A percentile compares a stretch with the other conserved stretches of the same genome.
Evolutionary conservation across 2,888 invertebrate genomes (phyloP).

Genomic region (Eumacrocentrus americanus): DNA sequence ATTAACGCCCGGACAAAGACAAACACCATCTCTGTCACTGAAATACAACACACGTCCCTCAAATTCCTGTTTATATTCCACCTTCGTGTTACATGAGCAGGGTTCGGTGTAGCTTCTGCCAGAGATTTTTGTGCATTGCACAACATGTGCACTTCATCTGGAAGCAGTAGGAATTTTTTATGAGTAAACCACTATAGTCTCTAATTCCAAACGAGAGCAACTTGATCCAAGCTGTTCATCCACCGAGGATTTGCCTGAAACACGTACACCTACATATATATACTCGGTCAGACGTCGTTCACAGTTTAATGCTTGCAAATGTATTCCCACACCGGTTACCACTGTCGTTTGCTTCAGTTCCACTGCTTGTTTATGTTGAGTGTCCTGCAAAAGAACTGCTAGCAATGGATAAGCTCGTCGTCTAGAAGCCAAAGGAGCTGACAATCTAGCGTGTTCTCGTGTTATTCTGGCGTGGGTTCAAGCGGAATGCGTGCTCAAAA

Average conservation of each 20-base stretch:
- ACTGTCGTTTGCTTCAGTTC: too few relatives aligned
- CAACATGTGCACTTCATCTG: too few relatives aligned
- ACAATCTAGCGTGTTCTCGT: constrained; percentile 24
- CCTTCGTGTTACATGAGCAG: too few relatives aligned
- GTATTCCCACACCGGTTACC: constrained; percentile 36
- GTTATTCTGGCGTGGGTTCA: constrained; percentile 50
- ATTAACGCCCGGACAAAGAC: constrained; percentile 35
- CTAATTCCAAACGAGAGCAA: too few relatives aligned
- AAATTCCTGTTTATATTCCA: neutral
- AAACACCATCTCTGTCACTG: neutral
- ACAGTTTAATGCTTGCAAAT: constrained; percentile 40
- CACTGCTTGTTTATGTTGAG: too few relatives aligned
- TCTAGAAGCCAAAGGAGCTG: constrained; percentile 21
- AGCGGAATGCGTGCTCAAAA: constrained; percentile 41
- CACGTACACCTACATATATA: constrained; percentile 18
- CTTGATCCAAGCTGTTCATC: too few relatives aligned
- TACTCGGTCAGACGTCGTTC: constrained; percentile 37
- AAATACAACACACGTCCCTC: neutral
- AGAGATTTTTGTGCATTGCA: too few relatives aligned
- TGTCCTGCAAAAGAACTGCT: too few relatives aligned
- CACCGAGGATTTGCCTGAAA: too few relatives aligned
- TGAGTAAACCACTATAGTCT: too few relatives aligned
- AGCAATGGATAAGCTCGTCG: constrained; percentile 13
- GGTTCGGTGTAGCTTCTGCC: too few relatives aligned
- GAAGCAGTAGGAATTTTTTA: too few relatives aligned